Evolutionary conservation across 2,888 invertebrate genomes (phyloP).

Genomic region (Orthosia incerta): DNA sequence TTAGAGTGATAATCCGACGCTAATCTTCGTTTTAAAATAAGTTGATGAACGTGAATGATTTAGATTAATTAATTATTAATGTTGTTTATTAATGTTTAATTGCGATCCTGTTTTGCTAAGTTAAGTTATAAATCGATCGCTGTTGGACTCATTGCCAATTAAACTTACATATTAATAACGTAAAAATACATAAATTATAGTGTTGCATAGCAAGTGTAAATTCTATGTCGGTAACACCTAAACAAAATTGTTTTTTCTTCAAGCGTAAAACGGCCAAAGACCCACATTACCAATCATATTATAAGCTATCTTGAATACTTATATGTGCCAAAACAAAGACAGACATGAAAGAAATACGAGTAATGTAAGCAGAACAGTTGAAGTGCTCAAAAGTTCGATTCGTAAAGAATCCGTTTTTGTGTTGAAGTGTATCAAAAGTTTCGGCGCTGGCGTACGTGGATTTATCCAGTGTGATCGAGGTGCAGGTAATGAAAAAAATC

Average conservation of each 20-base stretch:
- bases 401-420: conserved; percentile 56
- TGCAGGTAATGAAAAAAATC: conserved; percentile 90
- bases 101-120: conserved; percentile 3
- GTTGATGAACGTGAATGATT: conserved; percentile 35
- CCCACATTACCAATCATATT: not conserved
- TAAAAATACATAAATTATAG: not conserved
- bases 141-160: not conserved
- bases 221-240: not conserved
- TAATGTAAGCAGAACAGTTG: conserved; percentile 14
- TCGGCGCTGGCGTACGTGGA: conserved; percentile 94
- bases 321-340: conserved; percentile 14
- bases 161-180: not conserved
- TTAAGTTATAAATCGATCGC: conserved; percentile 4
- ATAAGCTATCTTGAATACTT: conserved; percentile 2
- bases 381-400: conserved; percentile 46
- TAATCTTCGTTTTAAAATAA: conserved; percentile 51
- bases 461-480: conserved; percentile 94
- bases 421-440: conserved; percentile 83
- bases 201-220: not conserved
- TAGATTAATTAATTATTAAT: conserved; percentile 25
- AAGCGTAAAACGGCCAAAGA: not conserved
- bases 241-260: no score
- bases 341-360: not conserved
- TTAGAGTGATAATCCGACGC: conserved; percentile 47
- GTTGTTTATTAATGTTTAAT: no score